Conservation (phyloP, 2,113 vertebrate genomes). For the Gobius niger region DNA sequence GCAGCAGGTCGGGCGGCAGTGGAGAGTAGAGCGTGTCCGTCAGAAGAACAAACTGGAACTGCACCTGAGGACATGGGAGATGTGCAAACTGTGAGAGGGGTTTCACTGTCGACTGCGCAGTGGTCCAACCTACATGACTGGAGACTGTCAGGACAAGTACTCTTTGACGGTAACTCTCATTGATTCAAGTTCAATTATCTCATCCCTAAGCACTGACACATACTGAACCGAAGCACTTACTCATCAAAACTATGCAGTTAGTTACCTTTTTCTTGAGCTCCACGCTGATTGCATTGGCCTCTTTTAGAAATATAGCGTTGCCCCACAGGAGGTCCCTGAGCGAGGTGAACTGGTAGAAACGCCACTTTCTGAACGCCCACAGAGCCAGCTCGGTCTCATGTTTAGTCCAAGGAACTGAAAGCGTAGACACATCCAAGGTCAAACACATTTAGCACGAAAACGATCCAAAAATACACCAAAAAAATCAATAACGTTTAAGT, state of each 20-base stretch:
- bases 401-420: constrained; percentile 88
- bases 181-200: constrained; percentile 1
- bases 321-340: constrained; percentile 95
- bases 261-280: constrained; percentile 95
- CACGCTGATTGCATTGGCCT: constrained; percentile 97
- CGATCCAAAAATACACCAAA: neutral
- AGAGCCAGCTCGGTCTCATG: constrained; percentile 89
- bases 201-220: neutral
- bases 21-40: constrained; percentile 97
- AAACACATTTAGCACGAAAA: constrained; percentile 8
- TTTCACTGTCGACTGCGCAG: neutral
- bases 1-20: constrained; percentile 90
- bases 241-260: neutral
- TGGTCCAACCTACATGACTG: neutral
- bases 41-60: constrained; percentile 97
- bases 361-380: constrained; percentile 98
- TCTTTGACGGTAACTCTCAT: neutral
- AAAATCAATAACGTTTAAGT: neutral
- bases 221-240: neutral
- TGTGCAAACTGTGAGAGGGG: neutral
- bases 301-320: constrained; percentile 96
- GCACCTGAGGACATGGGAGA: constrained; percentile 78
- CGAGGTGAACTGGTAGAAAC: constrained; percentile 98
- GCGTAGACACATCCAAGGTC: neutral
- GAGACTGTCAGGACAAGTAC: neutral